Evolutionary conservation across 1,140 invertebrate genomes (phyloP).

Genomic region (Adoxophyes honmai): DNA sequence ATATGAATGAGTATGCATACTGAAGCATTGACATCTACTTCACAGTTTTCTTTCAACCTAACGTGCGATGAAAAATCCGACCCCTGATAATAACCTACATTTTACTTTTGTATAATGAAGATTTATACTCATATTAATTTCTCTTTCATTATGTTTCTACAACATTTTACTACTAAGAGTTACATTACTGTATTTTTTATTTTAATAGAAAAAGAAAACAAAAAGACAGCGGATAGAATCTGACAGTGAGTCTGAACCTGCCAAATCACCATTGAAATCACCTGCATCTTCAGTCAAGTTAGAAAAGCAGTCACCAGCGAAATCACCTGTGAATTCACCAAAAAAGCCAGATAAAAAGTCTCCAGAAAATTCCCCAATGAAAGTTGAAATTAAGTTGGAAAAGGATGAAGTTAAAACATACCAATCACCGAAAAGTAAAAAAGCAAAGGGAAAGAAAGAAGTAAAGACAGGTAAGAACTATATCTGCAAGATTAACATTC

Average conservation of each 20-base stretch:
- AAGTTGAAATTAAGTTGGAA: conserved; percentile 31
- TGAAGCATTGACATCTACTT: too few relatives aligned
- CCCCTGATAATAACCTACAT: too few relatives aligned
- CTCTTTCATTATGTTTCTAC: too few relatives aligned
- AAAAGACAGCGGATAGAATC: conserved; percentile 61
- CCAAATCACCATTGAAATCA: conserved; percentile 10
- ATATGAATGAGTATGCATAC: too few relatives aligned
- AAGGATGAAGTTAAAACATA: conserved; percentile 40
- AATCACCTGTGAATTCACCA: conserved; percentile 1
- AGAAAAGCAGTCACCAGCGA: not conserved
- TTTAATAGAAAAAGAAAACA: conserved; percentile 47
- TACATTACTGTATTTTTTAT: conserved; percentile 18
- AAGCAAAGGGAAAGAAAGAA: conserved; percentile 29
- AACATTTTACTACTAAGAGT: too few relatives aligned
- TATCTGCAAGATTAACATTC: too few relatives aligned
- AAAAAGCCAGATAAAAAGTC: not conserved
- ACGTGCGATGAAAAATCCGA: too few relatives aligned
- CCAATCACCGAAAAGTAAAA: conserved; percentile 47
- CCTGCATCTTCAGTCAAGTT: not conserved
- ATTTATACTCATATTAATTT: too few relatives aligned
- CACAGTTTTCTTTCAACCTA: too few relatives aligned
- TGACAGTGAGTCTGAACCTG: conserved; percentile 42
- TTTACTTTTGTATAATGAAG: too few relatives aligned
- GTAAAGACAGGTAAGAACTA: not conserved
- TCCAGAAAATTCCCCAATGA: not conserved